Base-by-base conservation (phyloP, 2,113 vertebrate genomes). In the Budorcas taxicolor region DNA sequence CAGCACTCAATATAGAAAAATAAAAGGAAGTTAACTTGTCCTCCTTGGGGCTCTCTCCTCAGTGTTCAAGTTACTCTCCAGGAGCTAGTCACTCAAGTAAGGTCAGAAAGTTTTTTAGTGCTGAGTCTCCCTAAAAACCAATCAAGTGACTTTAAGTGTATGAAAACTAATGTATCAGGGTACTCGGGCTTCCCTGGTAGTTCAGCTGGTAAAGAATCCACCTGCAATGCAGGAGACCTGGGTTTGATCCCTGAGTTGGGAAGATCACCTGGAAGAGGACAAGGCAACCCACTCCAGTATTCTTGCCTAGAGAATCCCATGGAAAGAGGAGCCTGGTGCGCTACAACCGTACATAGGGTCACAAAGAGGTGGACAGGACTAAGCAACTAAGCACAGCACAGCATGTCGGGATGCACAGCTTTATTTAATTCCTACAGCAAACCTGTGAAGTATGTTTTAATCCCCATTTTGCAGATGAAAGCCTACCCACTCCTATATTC, bases 111-210 rank as follows among this genome's bases (percentile, higher is more conserved):
- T 23, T 50, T 87, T 82, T 57, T 84, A 91, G 47, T 47, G 16
- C 5, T 80, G 14, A 94, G 9, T 3, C 10, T 93, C 25, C 62
- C 8, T 96, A 93, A 87, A 94, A 84, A 64, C 62, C 60, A 95
- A 47, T n/a, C 83, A 23, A 92, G 67, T 55, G 52, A 40, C 25
- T 67, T 58, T 52, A 57, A 91, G 27, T 84, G 8, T 62, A 55
- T 91, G 94, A 43, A 95, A 96, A 92, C 94, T 89, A 94, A 60
- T 47, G 4, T 62, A n/a, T 76, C 7, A 84, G 67, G n/a, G 36
- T 74, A 74, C 67, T 25, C 3, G 0, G 67, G 19, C n/a, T 36
- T 71, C n/a, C n/a, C n/a, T 71, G 67, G n/a, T 40, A 40, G n/a
- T 23, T 71, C n/a, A 71, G 67, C 67, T 71, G n/a, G 9, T 40